A percentile compares a stretch with the other conserved stretches of the same genome.
These are phyloP conservation scores for Tridacna crocea DNA, from an alignment of 2,888 invertebrate genomes.

Conservation along the genomic window DNA sequence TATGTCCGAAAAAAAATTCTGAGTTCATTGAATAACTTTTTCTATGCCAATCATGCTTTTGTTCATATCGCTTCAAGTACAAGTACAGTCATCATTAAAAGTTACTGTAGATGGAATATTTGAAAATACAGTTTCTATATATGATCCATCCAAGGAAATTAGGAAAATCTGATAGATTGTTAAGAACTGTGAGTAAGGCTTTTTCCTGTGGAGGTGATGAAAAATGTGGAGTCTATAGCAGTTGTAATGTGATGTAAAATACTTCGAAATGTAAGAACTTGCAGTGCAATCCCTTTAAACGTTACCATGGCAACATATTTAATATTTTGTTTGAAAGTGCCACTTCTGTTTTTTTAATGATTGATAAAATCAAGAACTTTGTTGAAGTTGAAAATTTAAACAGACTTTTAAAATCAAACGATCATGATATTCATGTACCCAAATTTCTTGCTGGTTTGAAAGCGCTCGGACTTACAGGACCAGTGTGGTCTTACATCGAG, in stretches of 20 bases:
- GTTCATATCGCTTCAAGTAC: constrained; percentile 32
- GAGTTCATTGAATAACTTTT: constrained; percentile 29
- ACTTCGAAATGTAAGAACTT: constrained; percentile 30
- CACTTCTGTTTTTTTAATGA: constrained; percentile 27
- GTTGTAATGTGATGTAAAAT: constrained; percentile 33
- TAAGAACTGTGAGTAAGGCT: constrained; percentile 33
- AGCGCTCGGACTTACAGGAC: constrained; percentile 51
- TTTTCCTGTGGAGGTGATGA: constrained; percentile 48
- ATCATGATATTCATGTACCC: constrained; percentile 44
- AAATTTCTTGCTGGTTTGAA: constrained; percentile 50
- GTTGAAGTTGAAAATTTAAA: constrained; percentile 36
- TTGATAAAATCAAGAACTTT: constrained; percentile 28
- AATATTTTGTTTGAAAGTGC: constrained; percentile 50
- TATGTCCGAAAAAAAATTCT: constrained; percentile 8
- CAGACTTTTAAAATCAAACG: constrained; percentile 31
- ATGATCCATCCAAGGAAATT: constrained; percentile 34
- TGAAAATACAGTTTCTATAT: constrained; percentile 26
- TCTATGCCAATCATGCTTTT: constrained; percentile 35
- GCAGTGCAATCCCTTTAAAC: constrained; percentile 30
- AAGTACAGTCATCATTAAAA: constrained; percentile 17
- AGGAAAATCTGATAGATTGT: constrained; percentile 30
- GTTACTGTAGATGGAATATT: constrained; percentile 24
- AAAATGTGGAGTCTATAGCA: constrained; percentile 41
- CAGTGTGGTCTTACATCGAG: constrained; percentile 41
- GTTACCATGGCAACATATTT: constrained; percentile 48